Evolutionary conservation across 2,113 vertebrate species (phyloP).

Genomic region (Clarias gariepinus): DNA sequence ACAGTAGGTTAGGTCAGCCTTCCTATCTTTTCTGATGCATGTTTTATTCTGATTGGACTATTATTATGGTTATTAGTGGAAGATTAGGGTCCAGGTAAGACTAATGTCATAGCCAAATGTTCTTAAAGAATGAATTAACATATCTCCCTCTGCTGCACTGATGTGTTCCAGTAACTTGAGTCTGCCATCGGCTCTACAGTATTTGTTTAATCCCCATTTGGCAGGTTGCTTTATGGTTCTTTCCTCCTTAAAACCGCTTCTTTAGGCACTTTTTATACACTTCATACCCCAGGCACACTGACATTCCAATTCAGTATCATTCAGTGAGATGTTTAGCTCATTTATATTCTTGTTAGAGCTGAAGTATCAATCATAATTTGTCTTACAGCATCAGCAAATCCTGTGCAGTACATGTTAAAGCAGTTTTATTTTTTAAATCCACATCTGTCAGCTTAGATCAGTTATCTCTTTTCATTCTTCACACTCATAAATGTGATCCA

Average conservation of each 20-base stretch:
- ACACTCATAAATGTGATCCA: neutral
- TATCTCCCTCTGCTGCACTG: neutral
- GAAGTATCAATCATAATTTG: neutral
- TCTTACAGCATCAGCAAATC: neutral
- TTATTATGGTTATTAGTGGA: no score
- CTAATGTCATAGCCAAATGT: neutral
- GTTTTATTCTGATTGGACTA: no score
- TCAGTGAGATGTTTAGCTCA: neutral
- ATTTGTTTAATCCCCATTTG: neutral
- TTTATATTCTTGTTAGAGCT: neutral
- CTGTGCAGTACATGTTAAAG: neutral
- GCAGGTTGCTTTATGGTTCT: neutral
- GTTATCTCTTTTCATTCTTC: neutral
- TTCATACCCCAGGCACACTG: neutral
- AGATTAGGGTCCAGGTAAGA: no score
- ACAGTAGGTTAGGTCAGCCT: no score
- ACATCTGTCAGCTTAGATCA: slow-evolving; percentile 6
- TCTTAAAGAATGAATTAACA: neutral
- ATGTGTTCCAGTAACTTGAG: neutral
- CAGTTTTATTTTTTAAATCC: neutral
- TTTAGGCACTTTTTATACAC: neutral
- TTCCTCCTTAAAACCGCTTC: neutral
- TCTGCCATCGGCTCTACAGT: neutral
- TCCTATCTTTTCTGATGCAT: no score
- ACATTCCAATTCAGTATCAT: neutral